A percentile compares a stretch with the other conserved stretches of the same genome.
These are phyloP conservation scores for Pogonophryne albipinna DNA, from an alignment of 2,797 vertebrate species.

Conservation along the genomic window DNA sequence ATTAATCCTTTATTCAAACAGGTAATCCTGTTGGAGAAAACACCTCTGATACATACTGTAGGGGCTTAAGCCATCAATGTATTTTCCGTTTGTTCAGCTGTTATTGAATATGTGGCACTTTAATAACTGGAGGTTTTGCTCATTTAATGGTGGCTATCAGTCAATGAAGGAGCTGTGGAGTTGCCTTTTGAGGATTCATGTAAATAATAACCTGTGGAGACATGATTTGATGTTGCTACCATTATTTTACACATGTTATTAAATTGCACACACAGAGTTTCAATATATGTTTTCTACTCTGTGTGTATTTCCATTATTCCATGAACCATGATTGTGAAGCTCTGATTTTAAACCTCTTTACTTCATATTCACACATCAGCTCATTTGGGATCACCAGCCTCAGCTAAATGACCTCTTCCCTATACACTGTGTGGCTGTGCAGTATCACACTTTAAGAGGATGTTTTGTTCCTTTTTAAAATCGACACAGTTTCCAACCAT, in stretches of 20 bases:
- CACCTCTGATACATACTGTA: slow-evolving; percentile 19
- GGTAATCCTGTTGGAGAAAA: slow-evolving; percentile 52
- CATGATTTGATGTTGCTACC: too few species aligned
- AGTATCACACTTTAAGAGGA: neutral
- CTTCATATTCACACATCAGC: too few species aligned
- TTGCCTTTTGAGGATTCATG: neutral
- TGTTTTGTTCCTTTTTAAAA: neutral
- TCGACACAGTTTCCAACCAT: neutral
- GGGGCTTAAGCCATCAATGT: neutral
- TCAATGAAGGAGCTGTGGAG: neutral
- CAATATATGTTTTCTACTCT: too few species aligned
- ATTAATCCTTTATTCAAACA: slow-evolving; percentile 59
- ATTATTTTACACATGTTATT: too few species aligned
- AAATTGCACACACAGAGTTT: too few species aligned
- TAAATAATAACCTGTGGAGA: neutral
- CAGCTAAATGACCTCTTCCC: neutral
- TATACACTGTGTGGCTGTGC: slow-evolving; percentile 2
- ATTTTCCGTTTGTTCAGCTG: neutral
- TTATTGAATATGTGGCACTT: neutral
- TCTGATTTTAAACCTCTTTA: slow-evolving; percentile 11
- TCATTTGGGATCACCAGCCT: too few species aligned
- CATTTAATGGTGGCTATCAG: slow-evolving; percentile 9
- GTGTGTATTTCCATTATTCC: neutral
- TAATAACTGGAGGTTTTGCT: neutral
- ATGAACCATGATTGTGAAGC: slow-evolving; percentile 12